Evolutionary conservation across 2,113 vertebrate genomes (phyloP).

Genomic region (Thinocorus orbignyianus): DNA sequence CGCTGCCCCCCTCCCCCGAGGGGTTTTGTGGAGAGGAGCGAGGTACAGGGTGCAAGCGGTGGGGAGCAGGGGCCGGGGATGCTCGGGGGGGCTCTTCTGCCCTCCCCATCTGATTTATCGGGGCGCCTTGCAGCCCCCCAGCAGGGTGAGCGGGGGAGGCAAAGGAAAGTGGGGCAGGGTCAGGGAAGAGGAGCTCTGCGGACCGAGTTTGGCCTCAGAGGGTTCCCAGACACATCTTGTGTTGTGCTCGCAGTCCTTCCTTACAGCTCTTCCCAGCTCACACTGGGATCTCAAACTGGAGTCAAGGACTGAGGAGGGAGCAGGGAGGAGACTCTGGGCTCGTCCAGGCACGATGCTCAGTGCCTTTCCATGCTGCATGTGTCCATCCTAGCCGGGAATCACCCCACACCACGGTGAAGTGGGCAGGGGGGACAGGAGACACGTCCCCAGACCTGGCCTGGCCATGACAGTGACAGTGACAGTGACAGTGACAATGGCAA

Average conservation of each 20-base stretch:
- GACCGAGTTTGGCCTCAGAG: background rate
- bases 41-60: fast-evolving
- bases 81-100: fast-evolving
- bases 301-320: fast-evolving
- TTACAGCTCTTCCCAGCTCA: background rate
- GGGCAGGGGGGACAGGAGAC: background rate
- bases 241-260: background rate
- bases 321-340: background rate
- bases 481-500: background rate
- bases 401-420: fast-evolving
- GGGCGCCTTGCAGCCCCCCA: background rate
- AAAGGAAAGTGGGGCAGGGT: background rate
- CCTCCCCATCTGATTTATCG: fast-evolving
- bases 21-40: fast-evolving
- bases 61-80: background rate
- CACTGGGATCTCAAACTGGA: background rate
- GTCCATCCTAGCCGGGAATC: background rate
- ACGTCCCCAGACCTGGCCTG: background rate
- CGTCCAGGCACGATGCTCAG: fast-evolving
- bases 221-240: fast-evolving
- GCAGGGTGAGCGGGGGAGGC: fast-evolving
- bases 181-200: background rate
- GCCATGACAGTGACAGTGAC: background rate
- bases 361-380: background rate
- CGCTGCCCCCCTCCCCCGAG: background rate